A percentile compares a stretch with the other conserved stretches of the same genome.
Evolutionary conservation across 2,113 vertebrate genomes (phyloP).

Genomic region (Columbina picui): DNA sequence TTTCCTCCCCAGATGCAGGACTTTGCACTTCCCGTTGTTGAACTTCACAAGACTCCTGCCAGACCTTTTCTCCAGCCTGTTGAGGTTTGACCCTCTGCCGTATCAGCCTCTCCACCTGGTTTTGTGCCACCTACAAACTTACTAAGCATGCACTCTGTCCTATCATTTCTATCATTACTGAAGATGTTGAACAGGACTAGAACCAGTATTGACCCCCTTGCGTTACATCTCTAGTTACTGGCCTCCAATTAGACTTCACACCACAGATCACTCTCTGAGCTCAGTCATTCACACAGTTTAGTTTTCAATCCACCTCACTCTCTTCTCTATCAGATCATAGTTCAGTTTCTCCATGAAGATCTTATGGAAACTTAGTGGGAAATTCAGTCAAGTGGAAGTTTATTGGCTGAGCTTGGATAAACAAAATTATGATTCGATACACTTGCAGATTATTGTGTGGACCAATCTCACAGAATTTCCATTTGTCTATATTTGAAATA

Average conservation of each 20-base stretch:
- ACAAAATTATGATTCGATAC: background rate
- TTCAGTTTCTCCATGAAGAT: background rate
- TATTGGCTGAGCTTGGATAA: background rate
- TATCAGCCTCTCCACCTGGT: background rate
- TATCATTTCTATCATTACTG: background rate
- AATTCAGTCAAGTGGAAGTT: background rate
- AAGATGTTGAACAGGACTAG: background rate
- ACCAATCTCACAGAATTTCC: background rate
- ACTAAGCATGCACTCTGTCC: background rate
- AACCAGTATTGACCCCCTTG: background rate
- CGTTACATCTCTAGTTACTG: background rate
- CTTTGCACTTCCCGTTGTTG: background rate
- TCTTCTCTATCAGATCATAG: background rate
- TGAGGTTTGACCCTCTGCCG: background rate
- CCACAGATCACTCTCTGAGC: background rate
- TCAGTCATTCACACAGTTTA: background rate
- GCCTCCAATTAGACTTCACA: background rate
- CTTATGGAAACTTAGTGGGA: background rate
- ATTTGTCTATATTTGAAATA: background rate
- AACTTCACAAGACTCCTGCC: accelerated
- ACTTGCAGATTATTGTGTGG: background rate
- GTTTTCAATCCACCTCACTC: background rate
- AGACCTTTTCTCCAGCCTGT: background rate
- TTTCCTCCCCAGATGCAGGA: background rate
- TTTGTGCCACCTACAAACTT: background rate